These are phyloP conservation scores for Bovichtus diacanthus DNA, from an alignment of 2,797 vertebrate species.

Conservation along the genomic window DNA sequence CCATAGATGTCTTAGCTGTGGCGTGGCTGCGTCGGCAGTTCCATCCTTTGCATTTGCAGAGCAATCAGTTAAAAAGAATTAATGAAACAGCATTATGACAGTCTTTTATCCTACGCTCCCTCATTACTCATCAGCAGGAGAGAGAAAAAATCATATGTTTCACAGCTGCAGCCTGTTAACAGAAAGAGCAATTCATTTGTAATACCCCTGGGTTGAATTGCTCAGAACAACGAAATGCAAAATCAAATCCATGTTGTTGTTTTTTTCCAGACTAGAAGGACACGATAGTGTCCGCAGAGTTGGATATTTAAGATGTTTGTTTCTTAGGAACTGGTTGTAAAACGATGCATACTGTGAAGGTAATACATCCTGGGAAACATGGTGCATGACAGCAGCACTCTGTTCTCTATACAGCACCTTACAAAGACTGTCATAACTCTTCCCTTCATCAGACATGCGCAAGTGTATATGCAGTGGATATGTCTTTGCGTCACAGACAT, in stretches of 20 bases:
- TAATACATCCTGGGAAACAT: conserved; percentile 41
- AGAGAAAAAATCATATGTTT: conserved; percentile 80
- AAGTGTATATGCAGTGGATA: conserved; percentile 35
- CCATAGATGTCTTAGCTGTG: conserved; percentile 25
- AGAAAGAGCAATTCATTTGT: conserved; percentile 75
- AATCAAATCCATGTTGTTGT: conserved; percentile 61
- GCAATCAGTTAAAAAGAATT: conserved; percentile 60
- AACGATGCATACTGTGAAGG: conserved; percentile 1
- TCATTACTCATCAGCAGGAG: conserved; percentile 82
- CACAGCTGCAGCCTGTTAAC: conserved; percentile 81
- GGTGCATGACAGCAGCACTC: conserved; percentile 44
- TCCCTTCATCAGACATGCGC: conserved; percentile 43
- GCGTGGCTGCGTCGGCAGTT: conserved; percentile 14
- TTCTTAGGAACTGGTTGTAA: conserved; percentile 25
- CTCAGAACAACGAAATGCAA: conserved; percentile 66
- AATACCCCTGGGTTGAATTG: conserved; percentile 74
- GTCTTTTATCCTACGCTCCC: conserved; percentile 77
- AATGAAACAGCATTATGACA: conserved; percentile 73
- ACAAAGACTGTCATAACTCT: conserved; percentile 53
- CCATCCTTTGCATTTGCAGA: conserved; percentile 30
- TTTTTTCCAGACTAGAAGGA: conserved; percentile 47
- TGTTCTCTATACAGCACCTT: conserved; percentile 35
- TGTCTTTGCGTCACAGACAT: conserved; percentile 35
- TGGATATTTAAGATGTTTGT: conserved; percentile 40
- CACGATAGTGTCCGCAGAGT: conserved; percentile 44